These are phyloP conservation scores for Globia sparganii DNA, from an alignment of 2,888 invertebrate species.

Conservation along the genomic window DNA sequence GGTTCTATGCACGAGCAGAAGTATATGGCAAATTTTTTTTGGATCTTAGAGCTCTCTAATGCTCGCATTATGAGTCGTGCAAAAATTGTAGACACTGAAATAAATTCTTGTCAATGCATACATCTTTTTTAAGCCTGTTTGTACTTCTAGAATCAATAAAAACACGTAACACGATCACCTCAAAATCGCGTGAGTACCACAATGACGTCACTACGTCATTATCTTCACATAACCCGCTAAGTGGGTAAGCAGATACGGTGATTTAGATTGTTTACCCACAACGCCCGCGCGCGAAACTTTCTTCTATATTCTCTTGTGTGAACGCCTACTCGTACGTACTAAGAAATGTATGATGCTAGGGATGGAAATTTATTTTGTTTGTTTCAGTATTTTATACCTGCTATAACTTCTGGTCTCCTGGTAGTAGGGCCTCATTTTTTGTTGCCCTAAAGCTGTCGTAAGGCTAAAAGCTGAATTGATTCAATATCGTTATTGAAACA, in stretches of 20 bases:
- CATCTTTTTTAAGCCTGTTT: background rate
- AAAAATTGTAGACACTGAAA: too few species aligned
- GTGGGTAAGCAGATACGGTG: constrained; percentile 42
- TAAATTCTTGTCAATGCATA: too few species aligned
- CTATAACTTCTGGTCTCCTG: constrained; percentile 16
- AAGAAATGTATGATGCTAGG: constrained; percentile 44
- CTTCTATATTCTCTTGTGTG: constrained; percentile 29
- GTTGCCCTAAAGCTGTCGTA: background rate
- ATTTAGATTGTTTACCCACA: constrained; percentile 38
- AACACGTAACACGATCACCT: constrained; percentile 9
- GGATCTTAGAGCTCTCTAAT: too few species aligned
- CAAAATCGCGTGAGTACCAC: constrained; percentile 19
- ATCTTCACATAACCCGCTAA: constrained; percentile 30
- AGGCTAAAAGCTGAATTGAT: too few species aligned
- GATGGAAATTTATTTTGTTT: constrained; percentile 24
- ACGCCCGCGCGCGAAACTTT: constrained; percentile 27
- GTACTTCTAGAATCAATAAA: constrained; percentile 9
- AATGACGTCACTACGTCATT: constrained; percentile 46
- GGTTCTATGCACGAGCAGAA: too few species aligned
- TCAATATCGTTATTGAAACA: too few species aligned
- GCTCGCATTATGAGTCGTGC: too few species aligned
- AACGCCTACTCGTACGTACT: constrained; percentile 26
- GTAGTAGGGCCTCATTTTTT: constrained; percentile 14
- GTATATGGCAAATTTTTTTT: too few species aligned
- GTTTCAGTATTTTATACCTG: constrained; percentile 23